These are phyloP conservation scores for Syngnathus acus DNA, from an alignment of 2,797 vertebrate genomes.

Conservation along the genomic window DNA sequence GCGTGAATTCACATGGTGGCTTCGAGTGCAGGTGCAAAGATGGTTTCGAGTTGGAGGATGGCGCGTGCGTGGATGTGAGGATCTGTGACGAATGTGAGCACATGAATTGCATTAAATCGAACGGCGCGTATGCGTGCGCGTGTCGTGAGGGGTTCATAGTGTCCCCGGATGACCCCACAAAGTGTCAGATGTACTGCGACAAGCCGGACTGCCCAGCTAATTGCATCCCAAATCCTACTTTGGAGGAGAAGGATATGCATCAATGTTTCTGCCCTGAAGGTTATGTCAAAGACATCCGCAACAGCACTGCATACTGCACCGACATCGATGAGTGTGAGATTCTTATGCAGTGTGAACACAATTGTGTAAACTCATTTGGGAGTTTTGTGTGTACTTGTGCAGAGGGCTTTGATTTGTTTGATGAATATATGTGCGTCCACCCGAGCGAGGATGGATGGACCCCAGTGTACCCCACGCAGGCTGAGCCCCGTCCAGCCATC, in stretches of 20 bases:
- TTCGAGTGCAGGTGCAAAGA: conserved; percentile 65
- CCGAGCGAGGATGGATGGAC: conserved; percentile 4
- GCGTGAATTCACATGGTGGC: conserved; percentile 56
- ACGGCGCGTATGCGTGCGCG: conserved; percentile 41
- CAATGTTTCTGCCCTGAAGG: conserved; percentile 71
- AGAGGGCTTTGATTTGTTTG: conserved; percentile 10
- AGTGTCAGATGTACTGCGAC: conserved; percentile 65
- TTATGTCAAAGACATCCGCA: conserved; percentile 54
- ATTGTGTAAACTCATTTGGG: conserved; percentile 69
- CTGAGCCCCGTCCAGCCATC: not conserved
- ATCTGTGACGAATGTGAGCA: conserved; percentile 72
- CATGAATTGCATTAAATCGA: conserved; percentile 41
- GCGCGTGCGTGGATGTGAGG: conserved; percentile 42
- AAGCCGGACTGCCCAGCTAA: conserved; percentile 36
- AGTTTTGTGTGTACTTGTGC: conserved; percentile 64
- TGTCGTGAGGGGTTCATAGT: conserved; percentile 59
- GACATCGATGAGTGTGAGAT: conserved; percentile 66
- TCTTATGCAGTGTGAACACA: accelerated
- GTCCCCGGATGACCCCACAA: accelerated
- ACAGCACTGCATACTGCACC: conserved; percentile 37
- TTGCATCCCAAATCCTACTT: conserved; percentile 39
- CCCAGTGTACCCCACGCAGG: accelerated
- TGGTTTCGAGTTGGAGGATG: conserved; percentile 37
- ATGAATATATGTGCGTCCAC: accelerated
- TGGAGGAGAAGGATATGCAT: accelerated